Percentiles rank a stretch among this genome's conserved stretches.
Evolutionary conservation across 2,888 invertebrate genomes (phyloP).

Genomic region (Spialia ferax): DNA sequence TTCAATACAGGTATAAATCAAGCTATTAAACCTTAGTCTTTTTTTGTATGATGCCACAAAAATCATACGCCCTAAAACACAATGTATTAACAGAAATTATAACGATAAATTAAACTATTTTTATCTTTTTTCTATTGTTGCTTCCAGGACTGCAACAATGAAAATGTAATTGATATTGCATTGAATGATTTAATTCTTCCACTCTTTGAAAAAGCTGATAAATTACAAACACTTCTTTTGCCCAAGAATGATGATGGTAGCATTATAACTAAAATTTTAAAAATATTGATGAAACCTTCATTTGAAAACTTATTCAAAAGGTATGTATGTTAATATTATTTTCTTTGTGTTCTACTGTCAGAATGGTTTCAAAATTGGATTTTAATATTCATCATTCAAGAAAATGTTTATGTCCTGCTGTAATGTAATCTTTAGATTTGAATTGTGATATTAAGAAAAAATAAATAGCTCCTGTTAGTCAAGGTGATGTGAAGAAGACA

Average conservation of each 20-base stretch:
- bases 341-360: conserved; percentile 41
- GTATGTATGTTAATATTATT: conserved; percentile 48
- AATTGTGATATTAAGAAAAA: too few species aligned
- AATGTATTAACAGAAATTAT: too few species aligned
- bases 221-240: conserved; percentile 53
- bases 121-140: not conserved
- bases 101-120: too few species aligned
- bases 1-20: conserved; percentile 59
- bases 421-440: too few species aligned
- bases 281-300: conserved; percentile 50
- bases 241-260: conserved; percentile 48
- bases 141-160: conserved; percentile 34
- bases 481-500: too few species aligned
- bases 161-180: conserved; percentile 46
- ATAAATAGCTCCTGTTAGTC: too few species aligned
- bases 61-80: too few species aligned
- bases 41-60: too few species aligned
- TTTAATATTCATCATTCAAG: too few species aligned
- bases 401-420: too few species aligned
- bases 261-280: conserved; percentile 54
- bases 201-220: conserved; percentile 55
- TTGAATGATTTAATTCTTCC: conserved; percentile 49
- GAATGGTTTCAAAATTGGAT: not conserved
- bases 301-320: conserved; percentile 54
- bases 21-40: not conserved